Conservation (phyloP, 2,888 invertebrate species). For the Erebia aethiops region DNA sequence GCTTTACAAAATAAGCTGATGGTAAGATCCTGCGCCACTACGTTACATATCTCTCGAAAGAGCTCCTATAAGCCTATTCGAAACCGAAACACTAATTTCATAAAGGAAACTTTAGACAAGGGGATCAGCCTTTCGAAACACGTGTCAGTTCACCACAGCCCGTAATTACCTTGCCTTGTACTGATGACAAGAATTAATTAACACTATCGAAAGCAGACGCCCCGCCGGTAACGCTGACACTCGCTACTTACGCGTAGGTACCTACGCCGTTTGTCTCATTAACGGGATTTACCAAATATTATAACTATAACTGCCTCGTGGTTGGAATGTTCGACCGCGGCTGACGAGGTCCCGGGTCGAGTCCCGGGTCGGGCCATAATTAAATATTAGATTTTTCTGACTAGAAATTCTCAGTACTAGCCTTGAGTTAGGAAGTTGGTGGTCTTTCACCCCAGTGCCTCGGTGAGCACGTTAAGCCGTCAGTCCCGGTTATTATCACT, state of each 20-base stretch:
- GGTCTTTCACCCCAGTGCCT: too few relatives aligned
- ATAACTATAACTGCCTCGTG: not conserved
- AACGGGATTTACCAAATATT: conserved; percentile 16
- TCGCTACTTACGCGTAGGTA: conserved; percentile 31
- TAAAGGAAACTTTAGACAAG: conserved; percentile 42
- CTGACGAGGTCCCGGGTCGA: too few relatives aligned
- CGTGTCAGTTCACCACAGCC: conserved; percentile 57
- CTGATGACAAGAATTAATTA: conserved; percentile 67
- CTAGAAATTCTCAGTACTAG: too few relatives aligned
- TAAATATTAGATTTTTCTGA: too few relatives aligned
- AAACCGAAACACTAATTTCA: conserved; percentile 40
- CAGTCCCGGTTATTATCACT: too few relatives aligned
- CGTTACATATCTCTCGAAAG: not conserved
- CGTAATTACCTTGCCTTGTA: conserved; percentile 65
- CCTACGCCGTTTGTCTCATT: conserved; percentile 24
- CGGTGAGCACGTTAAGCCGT: too few relatives aligned
- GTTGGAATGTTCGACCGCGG: too few relatives aligned
- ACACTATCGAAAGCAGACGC: conserved; percentile 62
- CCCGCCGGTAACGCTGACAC: conserved; percentile 37
- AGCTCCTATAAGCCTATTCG: conserved; percentile 18
- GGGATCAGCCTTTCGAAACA: conserved; percentile 46
- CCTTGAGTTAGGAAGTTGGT: too few relatives aligned
- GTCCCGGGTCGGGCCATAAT: too few relatives aligned
- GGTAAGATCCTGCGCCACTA: not conserved
- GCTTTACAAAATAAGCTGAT: not conserved